Evolutionary conservation across 2,113 vertebrate genomes (phyloP).

Genomic region (Oxygymnocypris stewartii): DNA sequence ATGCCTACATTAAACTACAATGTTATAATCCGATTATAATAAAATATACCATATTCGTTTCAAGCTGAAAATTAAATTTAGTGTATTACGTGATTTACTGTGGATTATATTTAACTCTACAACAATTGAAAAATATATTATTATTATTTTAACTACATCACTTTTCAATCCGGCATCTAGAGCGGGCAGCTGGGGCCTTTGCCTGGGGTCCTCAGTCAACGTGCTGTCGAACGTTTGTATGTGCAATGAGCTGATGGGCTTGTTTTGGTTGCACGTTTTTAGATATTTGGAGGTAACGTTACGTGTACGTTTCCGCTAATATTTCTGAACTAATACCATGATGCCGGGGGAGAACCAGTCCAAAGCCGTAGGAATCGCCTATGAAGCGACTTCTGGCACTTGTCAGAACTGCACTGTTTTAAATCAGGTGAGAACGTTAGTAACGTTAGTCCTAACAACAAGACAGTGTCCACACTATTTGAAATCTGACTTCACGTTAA

Average conservation of each 20-base stretch:
- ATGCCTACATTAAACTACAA: background rate
- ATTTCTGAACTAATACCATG: slow-evolving; percentile 73
- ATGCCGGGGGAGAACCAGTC: slow-evolving; percentile 90
- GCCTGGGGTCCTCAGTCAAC: slow-evolving; percentile 57
- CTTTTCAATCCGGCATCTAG: slow-evolving; percentile 46
- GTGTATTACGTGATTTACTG: background rate
- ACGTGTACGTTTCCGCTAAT: background rate
- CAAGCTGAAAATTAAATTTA: background rate
- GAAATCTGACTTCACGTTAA: no score
- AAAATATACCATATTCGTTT: background rate
- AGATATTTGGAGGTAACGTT: background rate
- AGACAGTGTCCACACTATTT: background rate
- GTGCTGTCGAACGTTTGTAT: slow-evolving; percentile 47
- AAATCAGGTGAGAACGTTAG: slow-evolving; percentile 76
- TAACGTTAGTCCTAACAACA: background rate
- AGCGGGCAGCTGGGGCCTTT: slow-evolving; percentile 34
- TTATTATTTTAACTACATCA: background rate
- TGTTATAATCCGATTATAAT: background rate
- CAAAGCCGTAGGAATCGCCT: slow-evolving; percentile 74
- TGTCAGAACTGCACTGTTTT: slow-evolving; percentile 88
- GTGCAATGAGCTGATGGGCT: background rate
- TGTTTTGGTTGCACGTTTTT: slow-evolving; percentile 36
- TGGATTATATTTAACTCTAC: background rate
- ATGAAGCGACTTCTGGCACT: slow-evolving; percentile 70
- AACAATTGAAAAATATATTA: rapidly evolving